Percentiles rank a stretch among this genome's conserved stretches.
Conservation (phyloP, 2,888 invertebrate species). For the Diadegma fenestrale region DNA sequence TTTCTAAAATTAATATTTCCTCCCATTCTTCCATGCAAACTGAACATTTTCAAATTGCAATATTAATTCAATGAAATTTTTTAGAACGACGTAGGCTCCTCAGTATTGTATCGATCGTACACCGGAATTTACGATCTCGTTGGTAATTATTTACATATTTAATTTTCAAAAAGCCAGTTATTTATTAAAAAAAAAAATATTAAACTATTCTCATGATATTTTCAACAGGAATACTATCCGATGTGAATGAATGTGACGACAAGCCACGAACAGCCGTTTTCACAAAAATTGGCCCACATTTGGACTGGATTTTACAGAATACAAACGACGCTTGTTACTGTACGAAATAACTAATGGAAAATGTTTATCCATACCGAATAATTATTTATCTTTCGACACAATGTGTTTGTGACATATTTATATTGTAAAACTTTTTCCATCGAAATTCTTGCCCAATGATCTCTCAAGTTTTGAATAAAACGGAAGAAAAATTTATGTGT, state of each 20-base stretch:
- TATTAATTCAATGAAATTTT: constrained; percentile 17
- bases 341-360: constrained; percentile 74
- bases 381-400: constrained; percentile 48
- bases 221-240: constrained; percentile 85
- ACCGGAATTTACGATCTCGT: constrained; percentile 86
- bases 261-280: constrained; percentile 85
- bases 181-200: neutral
- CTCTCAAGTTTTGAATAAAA: constrained; percentile 12
- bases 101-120: constrained; percentile 86
- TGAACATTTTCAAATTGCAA: too few species aligned
- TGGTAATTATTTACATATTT: constrained; percentile 80
- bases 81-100: constrained; percentile 87
- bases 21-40: neutral
- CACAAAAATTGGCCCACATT: constrained; percentile 86
- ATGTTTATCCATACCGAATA: neutral
- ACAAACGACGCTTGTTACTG: constrained; percentile 87
- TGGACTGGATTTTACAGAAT: constrained; percentile 87
- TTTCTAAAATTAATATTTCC: neutral
- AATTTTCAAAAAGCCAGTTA: neutral
- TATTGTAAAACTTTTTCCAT: neutral
- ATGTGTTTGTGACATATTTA: neutral
- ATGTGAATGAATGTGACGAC: constrained; percentile 85
- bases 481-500: neutral
- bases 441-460: neutral
- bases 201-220: neutral